Evolutionary conservation across 2,888 invertebrate species (phyloP).

Genomic region (Calameuta idolon): DNA sequence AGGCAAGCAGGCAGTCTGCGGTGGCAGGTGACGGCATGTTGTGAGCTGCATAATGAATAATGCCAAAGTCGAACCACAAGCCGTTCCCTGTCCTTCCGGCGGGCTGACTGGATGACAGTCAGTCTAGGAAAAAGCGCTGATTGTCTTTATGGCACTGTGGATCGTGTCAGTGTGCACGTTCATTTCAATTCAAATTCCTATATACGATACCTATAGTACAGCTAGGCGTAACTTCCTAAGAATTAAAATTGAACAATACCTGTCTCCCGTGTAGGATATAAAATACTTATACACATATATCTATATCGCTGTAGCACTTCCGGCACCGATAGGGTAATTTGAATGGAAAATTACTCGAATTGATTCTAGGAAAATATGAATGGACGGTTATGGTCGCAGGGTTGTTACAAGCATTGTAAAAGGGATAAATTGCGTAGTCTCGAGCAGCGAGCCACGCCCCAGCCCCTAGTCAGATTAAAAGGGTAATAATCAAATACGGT

Average conservation of each 20-base stretch:
- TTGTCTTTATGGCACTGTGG: constrained; percentile 51
- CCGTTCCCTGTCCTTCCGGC: constrained; percentile 60
- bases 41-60: constrained; percentile 65
- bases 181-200: background rate
- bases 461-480: constrained; percentile 53
- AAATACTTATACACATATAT: background rate
- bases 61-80: constrained; percentile 62
- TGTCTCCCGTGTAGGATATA: background rate
- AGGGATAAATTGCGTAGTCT: background rate
- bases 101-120: constrained; percentile 64
- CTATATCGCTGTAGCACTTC: no score
- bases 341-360: background rate
- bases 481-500: constrained; percentile 66
- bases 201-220: background rate
- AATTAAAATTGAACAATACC: background rate
- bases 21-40: constrained; percentile 62
- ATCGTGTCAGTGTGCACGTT: constrained; percentile 29
- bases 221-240: background rate
- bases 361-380: background rate
- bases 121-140: constrained; percentile 62
- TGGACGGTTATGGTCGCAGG: background rate
- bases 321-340: no score
- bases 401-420: background rate
- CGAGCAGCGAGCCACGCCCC: constrained; percentile 17
- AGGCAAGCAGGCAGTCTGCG: constrained; percentile 21